Evolutionary conservation across 2,888 invertebrate genomes (phyloP), one percentile per base, ranked within the genome.

Genomic region (Camptogramma bilineatum): DNA sequence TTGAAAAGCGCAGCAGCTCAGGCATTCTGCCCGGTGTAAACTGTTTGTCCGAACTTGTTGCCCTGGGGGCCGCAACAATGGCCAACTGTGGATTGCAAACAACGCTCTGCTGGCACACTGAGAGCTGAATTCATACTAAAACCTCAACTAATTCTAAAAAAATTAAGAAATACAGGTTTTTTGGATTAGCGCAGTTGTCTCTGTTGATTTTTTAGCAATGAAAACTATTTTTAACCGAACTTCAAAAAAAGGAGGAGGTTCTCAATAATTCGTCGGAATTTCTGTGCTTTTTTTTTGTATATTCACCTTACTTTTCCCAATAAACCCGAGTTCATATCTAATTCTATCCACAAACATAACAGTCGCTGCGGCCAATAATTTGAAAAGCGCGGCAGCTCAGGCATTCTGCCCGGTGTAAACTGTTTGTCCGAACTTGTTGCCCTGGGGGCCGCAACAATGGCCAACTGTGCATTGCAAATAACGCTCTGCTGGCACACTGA

Each of bases 351-450:
- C 47, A 39, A 21, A 51, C 16, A 42, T 48, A 21, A 48, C 52
- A 60, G 63, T 53, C 56, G 50, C 48, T 10, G 28, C 28, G 48
- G 60, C 54, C 64, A 68, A 64, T 58, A 56, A 62, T 66, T 60
- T 61, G 51, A 55, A 28, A 57, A 52, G 52, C 66, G 55, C 54
- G 10, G 16, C 61, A 46, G 55, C 46, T 18, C 53, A 31, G 56
- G 48, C 70, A 62, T 48, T 34, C 62, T 8, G 28, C 4, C 28
- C 53, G 44, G 47, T 52, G 64, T 66, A 69, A 77, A 73, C 75
- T 72, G 77, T 70, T 73, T 63, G 69, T 71, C 64, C 62, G 68
- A 79, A 79, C 75, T 79, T 75, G 68, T 64, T 52, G 65, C 79
- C 76, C 73, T 21, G 54, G 66, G 74, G 75, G 46, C 48, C 46